Evolutionary conservation across 2,113 vertebrate genomes (phyloP).

Genomic region (Thinocorus orbignyianus): DNA sequence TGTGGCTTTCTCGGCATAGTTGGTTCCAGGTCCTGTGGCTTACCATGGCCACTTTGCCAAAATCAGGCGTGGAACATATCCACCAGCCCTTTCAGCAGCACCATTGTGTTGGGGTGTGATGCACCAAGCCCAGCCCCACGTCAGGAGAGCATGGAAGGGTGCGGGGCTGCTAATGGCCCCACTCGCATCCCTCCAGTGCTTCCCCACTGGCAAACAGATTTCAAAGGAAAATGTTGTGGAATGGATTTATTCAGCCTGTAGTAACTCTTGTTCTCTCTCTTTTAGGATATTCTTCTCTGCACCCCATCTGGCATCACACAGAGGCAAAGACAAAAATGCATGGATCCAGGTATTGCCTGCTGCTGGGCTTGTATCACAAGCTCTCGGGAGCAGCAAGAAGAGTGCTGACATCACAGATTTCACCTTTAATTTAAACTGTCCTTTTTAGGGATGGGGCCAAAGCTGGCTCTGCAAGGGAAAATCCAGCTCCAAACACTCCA

Average conservation of each 20-base stretch:
- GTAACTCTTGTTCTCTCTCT: not conserved
- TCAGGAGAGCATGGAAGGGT: not conserved
- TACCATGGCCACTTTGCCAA: fast-evolving
- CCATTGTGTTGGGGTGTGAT: not conserved
- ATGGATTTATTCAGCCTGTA: not conserved
- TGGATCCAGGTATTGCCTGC: not conserved
- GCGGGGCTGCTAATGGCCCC: fast-evolving
- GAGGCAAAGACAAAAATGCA: not conserved
- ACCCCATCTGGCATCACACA: not conserved
- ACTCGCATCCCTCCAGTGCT: fast-evolving
- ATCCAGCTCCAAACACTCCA: not conserved
- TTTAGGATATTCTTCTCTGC: not conserved
- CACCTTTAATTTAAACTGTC: not conserved
- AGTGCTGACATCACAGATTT: not conserved
- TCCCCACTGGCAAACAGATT: not conserved
- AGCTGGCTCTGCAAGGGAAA: not conserved
- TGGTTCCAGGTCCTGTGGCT: not conserved
- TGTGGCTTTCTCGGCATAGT: not conserved
- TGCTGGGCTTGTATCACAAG: not conserved
- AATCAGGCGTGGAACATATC: not conserved
- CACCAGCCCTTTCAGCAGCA: not conserved
- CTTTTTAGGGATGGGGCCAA: not conserved
- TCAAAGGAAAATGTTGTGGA: not conserved
- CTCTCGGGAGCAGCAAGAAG: not conserved
- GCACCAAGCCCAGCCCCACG: not conserved